Conservation (phyloP, 2,113 vertebrate species). For the Corythornis vintsioides region DNA sequence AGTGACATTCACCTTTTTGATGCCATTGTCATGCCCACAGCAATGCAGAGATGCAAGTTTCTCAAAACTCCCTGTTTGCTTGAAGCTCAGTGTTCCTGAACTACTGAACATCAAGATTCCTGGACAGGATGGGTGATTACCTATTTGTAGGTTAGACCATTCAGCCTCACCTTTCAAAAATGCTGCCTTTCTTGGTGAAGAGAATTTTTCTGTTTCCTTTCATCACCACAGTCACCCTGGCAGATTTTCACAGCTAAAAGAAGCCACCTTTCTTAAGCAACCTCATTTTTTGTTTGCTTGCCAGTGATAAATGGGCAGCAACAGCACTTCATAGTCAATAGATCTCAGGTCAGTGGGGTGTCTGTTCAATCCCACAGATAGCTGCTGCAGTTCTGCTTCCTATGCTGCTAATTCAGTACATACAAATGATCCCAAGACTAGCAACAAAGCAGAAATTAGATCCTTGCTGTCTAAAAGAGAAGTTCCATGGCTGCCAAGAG, state of each 20-base stretch:
- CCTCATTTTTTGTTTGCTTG: neutral
- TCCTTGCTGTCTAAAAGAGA: neutral
- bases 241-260: neutral
- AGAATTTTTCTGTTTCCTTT: neutral
- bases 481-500: neutral
- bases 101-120: neutral
- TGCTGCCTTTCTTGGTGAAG: neutral
- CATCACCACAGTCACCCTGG: neutral
- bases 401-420: neutral
- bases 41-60: neutral
- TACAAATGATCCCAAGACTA: neutral
- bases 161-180: neutral
- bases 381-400: neutral
- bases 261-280: neutral
- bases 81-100: neutral
- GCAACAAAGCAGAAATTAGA: neutral
- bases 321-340: neutral
- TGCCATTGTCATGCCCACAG: neutral
- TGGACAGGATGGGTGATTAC: neutral
- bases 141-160: neutral
- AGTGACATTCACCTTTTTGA: neutral
- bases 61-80: neutral
- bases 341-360: neutral
- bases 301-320: neutral
- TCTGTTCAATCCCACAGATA: neutral